These are phyloP conservation scores for Luehdorfia chinensis DNA, from an alignment of 1,140 invertebrate genomes.

Conservation along the genomic window DNA sequence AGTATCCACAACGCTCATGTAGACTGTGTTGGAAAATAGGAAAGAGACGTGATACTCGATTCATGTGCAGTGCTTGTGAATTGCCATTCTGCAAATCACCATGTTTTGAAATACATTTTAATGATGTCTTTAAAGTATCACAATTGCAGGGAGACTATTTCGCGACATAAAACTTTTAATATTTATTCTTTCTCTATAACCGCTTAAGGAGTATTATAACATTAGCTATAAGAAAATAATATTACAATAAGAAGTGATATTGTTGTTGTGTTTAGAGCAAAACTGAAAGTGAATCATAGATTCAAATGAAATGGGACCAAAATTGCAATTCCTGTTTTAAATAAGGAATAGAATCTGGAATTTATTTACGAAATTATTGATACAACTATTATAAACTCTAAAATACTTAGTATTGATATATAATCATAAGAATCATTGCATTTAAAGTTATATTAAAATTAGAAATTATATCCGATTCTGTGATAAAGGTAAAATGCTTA, in stretches of 20 bases:
- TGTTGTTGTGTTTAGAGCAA: slow-evolving; percentile 22
- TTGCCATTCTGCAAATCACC: slow-evolving; percentile 72
- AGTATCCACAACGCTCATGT: slow-evolving; percentile 73
- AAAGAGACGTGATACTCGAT: slow-evolving; percentile 67
- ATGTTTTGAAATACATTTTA: slow-evolving; percentile 73
- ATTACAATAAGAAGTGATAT: slow-evolving; percentile 37
- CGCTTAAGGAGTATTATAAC: slow-evolving; percentile 30
- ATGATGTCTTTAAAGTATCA: slow-evolving; percentile 65
- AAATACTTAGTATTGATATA: no score
- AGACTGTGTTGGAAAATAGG: slow-evolving; percentile 72
- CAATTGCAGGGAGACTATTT: slow-evolving; percentile 69
- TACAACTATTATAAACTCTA: slow-evolving; percentile 10
- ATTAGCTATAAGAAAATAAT: slow-evolving; percentile 28
- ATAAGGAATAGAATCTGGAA: slow-evolving; percentile 7
- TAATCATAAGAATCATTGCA: no score
- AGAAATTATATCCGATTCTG: slow-evolving; percentile 42
- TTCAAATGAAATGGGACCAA: slow-evolving; percentile 64
- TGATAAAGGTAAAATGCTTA: slow-evolving; percentile 56
- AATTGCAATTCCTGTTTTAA: slow-evolving; percentile 24
- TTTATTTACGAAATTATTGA: slow-evolving; percentile 15
- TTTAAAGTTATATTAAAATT: slow-evolving; percentile 17
- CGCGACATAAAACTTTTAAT: slow-evolving; percentile 41
- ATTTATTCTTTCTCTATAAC: slow-evolving; percentile 28
- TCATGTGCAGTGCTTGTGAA: slow-evolving; percentile 74
- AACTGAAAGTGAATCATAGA: slow-evolving; percentile 54